Percentiles rank a stretch among this genome's conserved stretches.
phyloP scores from a whole-genome alignment of 2,797 vertebrate genomes.

The Coilia nasus region DNA sequence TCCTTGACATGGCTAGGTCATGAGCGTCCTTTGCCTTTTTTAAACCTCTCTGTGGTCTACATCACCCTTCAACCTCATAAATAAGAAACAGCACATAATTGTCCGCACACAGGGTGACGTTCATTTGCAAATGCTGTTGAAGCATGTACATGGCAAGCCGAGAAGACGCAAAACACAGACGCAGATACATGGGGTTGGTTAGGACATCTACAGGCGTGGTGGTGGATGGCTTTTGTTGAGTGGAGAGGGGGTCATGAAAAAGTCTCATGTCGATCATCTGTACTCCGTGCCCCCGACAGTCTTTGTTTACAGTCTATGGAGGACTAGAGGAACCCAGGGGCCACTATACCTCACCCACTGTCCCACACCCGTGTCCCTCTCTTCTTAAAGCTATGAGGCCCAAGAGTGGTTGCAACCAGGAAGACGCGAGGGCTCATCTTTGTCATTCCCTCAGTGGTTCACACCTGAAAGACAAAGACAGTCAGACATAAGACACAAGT shows the following conservation, averaged over 20 bases:
- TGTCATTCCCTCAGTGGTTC: slow-evolving; percentile 54
- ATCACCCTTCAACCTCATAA: slow-evolving; percentile 19
- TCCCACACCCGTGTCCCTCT: neutral
- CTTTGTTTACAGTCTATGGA: slow-evolving; percentile 2
- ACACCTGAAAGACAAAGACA: slow-evolving; percentile 43
- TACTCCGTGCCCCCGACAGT: neutral
- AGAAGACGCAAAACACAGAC: slow-evolving; percentile 46
- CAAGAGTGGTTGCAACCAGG: slow-evolving; percentile 36
- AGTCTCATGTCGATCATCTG: neutral
- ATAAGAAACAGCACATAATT: slow-evolving; percentile 14
- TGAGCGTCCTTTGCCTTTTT: neutral
- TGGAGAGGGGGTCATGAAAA: slow-evolving; percentile 41
- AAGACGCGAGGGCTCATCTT: slow-evolving; percentile 38
- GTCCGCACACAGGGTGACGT: slow-evolving; percentile 15
- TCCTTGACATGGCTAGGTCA: neutral
- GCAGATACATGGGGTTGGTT: slow-evolving; percentile 45
- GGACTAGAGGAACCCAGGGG: neutral
- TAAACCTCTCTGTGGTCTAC: neutral
- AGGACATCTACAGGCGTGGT: slow-evolving; percentile 50
- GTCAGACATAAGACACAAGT: neutral
- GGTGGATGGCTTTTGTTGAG: slow-evolving; percentile 49
- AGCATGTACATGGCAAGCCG: slow-evolving; percentile 51
- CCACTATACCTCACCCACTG: neutral
- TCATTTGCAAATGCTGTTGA: slow-evolving; percentile 52
- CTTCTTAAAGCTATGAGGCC: slow-evolving; percentile 40